A percentile compares a stretch with the other conserved stretches of the same genome.
Conservation (phyloP, 2,888 invertebrate genomes). For the Microdon myrmicae region DNA sequence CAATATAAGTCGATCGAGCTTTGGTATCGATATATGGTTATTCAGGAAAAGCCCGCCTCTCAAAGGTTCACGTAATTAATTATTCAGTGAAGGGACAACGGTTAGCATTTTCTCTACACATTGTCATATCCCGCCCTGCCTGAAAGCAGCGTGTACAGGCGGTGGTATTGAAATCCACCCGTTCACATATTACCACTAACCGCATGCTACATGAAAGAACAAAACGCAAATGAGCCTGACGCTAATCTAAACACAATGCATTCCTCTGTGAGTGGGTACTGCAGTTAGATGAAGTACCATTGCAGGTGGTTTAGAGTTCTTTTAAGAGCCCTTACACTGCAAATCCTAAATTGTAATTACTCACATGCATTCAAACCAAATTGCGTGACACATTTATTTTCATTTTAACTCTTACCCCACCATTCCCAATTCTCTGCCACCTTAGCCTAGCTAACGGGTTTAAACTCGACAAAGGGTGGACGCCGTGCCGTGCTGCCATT, state of each 20-base stretch:
- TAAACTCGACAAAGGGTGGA: neutral
- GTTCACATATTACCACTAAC: no score
- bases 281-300: neutral
- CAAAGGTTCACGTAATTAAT: no score
- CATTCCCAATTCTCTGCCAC: neutral
- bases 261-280: neutral
- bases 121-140: no score
- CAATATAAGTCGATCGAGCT: no score
- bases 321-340: neutral
- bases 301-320: neutral
- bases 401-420: slow-evolving; percentile 17
- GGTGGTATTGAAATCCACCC: no score
- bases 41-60: no score
- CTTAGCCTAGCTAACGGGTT: neutral
- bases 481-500: slow-evolving; percentile 14
- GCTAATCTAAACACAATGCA: slow-evolving; percentile 25
- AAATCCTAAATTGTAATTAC: slow-evolving; percentile 25
- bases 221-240: slow-evolving; percentile 19
- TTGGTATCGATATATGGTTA: no score
- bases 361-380: slow-evolving; percentile 16
- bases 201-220: slow-evolving; percentile 7
- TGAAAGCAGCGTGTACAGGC: no score
- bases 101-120: no score
- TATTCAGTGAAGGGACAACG: no score
- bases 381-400: slow-evolving; percentile 27